phyloP scores from a whole-genome alignment of 2,888 invertebrate genomes.

The Pammene fasciana region DNA sequence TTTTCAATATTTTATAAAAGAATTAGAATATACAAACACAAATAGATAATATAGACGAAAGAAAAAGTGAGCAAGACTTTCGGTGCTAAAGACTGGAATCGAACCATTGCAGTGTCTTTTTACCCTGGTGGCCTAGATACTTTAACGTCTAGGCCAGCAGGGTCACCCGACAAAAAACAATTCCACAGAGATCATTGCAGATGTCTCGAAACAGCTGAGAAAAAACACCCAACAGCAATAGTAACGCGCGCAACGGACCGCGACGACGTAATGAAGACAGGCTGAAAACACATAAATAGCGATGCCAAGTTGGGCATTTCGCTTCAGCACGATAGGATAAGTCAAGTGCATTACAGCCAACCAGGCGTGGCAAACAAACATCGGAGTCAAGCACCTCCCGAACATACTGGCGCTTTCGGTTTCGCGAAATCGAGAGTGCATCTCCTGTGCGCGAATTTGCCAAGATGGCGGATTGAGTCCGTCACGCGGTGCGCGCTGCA shows the following conservation, averaged over 20 bases:
- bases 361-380: slow-evolving; percentile 81
- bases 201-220: slow-evolving; percentile 16
- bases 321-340: slow-evolving; percentile 71
- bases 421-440: slow-evolving; percentile 80
- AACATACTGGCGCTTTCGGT: slow-evolving; percentile 80
- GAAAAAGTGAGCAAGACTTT: too few relatives aligned
- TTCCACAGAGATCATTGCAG: too few relatives aligned
- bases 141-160: too few relatives aligned
- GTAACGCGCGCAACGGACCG: slow-evolving; percentile 59
- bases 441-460: slow-evolving; percentile 71
- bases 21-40: too few relatives aligned
- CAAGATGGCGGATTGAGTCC: slow-evolving; percentile 62
- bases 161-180: too few relatives aligned
- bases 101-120: too few relatives aligned
- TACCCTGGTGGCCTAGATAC: too few relatives aligned
- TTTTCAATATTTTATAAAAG: neutral
- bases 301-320: slow-evolving; percentile 71
- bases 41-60: too few relatives aligned
- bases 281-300: slow-evolving; percentile 71
- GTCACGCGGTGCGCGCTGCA: slow-evolving; percentile 67
- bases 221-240: slow-evolving; percentile 56
- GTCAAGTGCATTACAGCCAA: slow-evolving; percentile 61
- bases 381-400: slow-evolving; percentile 78
- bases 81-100: too few relatives aligned
- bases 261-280: slow-evolving; percentile 55